A percentile compares a stretch with the other conserved stretches of the same genome.
Conservation (phyloP, 2,888 invertebrate genomes). For the Calameuta filiformis region DNA sequence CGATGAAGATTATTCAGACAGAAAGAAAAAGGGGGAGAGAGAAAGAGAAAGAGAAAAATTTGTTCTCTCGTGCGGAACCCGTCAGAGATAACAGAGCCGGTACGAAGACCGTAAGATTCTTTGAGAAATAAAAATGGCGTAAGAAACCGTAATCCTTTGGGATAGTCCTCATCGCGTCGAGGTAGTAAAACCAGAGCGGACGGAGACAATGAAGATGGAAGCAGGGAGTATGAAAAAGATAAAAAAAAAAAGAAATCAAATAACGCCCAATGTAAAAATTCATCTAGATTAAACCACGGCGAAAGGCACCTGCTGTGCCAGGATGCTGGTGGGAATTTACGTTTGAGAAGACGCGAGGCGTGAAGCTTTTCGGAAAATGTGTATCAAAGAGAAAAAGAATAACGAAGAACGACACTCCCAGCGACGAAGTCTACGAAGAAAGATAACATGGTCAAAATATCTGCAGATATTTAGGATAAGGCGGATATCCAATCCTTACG, state of each 20-base stretch:
- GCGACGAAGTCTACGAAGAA: not conserved
- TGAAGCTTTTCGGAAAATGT: not conserved
- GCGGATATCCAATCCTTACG: not conserved
- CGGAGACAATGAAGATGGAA: not conserved
- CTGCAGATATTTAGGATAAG: not conserved
- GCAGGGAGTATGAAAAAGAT: not conserved
- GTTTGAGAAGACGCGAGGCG: not conserved
- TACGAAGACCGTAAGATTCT: not conserved
- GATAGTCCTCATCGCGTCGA: not conserved
- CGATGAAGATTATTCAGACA: not conserved
- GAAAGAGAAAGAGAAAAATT: conserved; percentile 4
- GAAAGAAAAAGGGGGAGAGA: not conserved
- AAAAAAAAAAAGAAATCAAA: not conserved
- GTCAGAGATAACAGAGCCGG: not conserved
- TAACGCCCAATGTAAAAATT: not conserved
- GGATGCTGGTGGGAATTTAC: not conserved
- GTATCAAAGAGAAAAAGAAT: not conserved
- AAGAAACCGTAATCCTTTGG: not conserved
- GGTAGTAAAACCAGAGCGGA: not conserved
- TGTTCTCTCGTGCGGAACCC: not conserved
- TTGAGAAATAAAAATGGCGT: conserved; percentile 1
- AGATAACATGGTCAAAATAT: not conserved
- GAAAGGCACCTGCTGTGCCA: not conserved
- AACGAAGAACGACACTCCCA: not conserved
- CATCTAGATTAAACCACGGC: not conserved